Evolutionary conservation across 2,888 invertebrate species (phyloP).

Genomic region (Agrilus biguttatus): DNA sequence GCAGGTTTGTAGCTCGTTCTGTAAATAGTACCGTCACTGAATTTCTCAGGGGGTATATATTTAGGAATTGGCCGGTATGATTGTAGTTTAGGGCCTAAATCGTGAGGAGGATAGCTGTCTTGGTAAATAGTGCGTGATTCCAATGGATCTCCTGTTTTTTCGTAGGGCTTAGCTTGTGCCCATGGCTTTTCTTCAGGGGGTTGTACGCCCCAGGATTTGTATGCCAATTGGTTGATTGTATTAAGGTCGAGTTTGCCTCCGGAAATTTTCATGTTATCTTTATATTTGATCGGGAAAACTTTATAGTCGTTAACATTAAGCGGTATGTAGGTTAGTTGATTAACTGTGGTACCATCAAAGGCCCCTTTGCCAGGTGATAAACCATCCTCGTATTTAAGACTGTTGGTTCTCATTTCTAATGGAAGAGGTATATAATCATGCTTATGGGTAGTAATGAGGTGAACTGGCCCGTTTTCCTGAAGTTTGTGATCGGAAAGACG

Average conservation of each 20-base stretch:
- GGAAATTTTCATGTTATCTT: background rate
- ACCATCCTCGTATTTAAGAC: slow-evolving; percentile 32
- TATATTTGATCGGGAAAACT: slow-evolving; percentile 1
- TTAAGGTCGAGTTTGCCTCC: slow-evolving; percentile 6
- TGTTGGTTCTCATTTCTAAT: slow-evolving; percentile 26
- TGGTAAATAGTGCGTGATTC: slow-evolving; percentile 40
- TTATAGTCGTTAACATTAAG: background rate
- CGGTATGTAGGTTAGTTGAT: slow-evolving; percentile 5
- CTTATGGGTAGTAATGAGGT: slow-evolving; percentile 47
- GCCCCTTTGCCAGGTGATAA: slow-evolving; percentile 29
- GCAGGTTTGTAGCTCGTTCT: slow-evolving; percentile 1
- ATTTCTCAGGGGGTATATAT: slow-evolving; percentile 1
- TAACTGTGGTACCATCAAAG: slow-evolving; percentile 16
- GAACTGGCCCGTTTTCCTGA: slow-evolving; percentile 43
- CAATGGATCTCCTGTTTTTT: slow-evolving; percentile 15
- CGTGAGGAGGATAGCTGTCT: slow-evolving; percentile 33
- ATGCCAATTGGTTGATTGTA: slow-evolving; percentile 43
- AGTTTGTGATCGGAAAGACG: slow-evolving; percentile 39
- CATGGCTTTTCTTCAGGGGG: slow-evolving; percentile 5
- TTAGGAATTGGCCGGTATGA: slow-evolving; percentile 1
- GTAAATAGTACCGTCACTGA: slow-evolving; percentile 6
- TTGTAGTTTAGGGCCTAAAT: background rate
- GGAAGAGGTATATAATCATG: slow-evolving; percentile 47
- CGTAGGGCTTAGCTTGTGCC: background rate
- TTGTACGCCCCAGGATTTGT: slow-evolving; percentile 24